Conservation (phyloP, 2,113 vertebrate species). For the Rhegmatorhina hoffmannsi region DNA sequence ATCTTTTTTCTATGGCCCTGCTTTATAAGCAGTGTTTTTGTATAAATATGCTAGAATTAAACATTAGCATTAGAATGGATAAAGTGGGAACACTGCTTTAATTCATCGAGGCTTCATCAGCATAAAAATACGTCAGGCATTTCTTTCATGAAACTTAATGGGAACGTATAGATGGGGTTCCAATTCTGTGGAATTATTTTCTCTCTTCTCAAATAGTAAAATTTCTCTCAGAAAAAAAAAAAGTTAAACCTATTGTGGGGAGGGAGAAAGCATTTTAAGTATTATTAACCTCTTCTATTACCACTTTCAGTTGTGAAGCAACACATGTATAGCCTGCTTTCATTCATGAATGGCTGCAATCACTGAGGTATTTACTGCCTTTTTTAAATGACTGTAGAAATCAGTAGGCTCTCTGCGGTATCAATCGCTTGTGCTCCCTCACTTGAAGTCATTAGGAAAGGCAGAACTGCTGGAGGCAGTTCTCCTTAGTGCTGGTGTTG, state of each 20-base stretch:
- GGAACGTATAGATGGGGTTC: not conserved
- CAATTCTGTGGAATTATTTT: not conserved
- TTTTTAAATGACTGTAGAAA: not conserved
- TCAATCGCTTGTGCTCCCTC: not conserved
- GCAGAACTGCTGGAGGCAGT: not conserved
- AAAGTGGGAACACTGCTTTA: not conserved
- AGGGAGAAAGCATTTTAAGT: not conserved
- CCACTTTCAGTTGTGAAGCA: not conserved
- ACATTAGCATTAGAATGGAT: constrained; percentile 21
- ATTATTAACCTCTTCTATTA: not conserved
- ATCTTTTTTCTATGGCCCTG: not conserved
- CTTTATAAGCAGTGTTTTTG: constrained; percentile 7
- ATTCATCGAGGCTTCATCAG: not conserved
- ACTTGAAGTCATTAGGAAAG: not conserved
- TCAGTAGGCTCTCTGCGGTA: not conserved
- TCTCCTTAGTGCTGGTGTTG: not conserved
- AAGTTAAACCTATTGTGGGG: not conserved
- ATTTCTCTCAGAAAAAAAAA: not conserved
- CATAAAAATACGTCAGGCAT: not conserved
- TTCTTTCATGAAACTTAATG: not conserved
- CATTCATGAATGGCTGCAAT: constrained; percentile 25
- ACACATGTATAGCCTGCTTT: not conserved
- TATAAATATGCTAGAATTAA: constrained; percentile 1
- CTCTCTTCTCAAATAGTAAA: not conserved
- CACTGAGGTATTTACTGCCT: constrained; percentile 20